phyloP scores from a whole-genome alignment of 1,140 invertebrate species.

The Trachymyrmex cornetzi region DNA sequence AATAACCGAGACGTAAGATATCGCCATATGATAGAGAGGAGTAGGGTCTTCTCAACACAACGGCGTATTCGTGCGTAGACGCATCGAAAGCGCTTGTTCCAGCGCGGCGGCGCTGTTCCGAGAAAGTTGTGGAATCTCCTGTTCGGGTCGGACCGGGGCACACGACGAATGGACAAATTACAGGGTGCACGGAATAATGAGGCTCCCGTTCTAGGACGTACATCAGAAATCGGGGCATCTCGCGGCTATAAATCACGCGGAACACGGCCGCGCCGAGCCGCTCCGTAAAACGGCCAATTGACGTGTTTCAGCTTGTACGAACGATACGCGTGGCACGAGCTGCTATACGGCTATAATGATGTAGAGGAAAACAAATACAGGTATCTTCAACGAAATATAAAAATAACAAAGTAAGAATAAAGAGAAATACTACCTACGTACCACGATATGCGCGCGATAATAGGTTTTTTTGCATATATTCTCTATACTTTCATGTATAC shows the following conservation, averaged over 20 bases:
- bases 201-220: conserved; percentile 83
- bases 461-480: not conserved
- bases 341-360: conserved; percentile 1
- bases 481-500: not conserved
- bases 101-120: conserved; percentile 51
- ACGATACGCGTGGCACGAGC: conserved; percentile 67
- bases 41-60: not conserved
- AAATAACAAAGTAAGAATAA: not conserved
- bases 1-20: conserved; percentile 7
- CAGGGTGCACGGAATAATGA: conserved; percentile 85
- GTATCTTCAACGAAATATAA: conserved; percentile 3
- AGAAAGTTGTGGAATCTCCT: conserved; percentile 70
- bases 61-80: not conserved
- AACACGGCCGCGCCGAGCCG: conserved; percentile 68
- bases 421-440: not conserved
- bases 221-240: conserved; percentile 83
- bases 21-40: not conserved
- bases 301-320: conserved; percentile 73
- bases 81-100: conserved; percentile 24
- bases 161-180: conserved; percentile 86
- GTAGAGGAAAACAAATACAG: conserved; percentile 12
- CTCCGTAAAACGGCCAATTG: conserved; percentile 78
- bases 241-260: conserved; percentile 84
- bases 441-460: not conserved
- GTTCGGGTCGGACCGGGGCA: conserved; percentile 73